Evolutionary conservation across 2,797 vertebrate species (phyloP).

Genomic region (Arremon aurantiirostris): DNA sequence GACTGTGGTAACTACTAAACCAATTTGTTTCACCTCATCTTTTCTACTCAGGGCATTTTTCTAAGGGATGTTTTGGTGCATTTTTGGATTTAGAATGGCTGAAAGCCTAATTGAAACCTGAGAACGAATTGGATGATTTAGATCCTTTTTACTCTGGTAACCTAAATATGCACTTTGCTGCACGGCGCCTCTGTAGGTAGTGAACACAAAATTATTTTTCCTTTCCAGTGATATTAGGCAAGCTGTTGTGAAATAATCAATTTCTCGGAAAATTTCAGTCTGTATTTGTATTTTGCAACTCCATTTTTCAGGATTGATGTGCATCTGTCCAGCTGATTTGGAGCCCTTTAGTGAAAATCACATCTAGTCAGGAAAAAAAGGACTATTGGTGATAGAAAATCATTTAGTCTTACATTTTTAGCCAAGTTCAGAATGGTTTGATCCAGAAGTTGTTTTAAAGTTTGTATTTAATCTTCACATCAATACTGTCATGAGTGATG

Average conservation of each 20-base stretch:
- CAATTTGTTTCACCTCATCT: conserved; percentile 2
- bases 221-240: conserved; percentile 25
- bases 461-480: conserved; percentile 6
- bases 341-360: not conserved
- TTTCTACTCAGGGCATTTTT: conserved; percentile 16
- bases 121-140: conserved; percentile 11
- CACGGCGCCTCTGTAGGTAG: not conserved
- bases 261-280: not conserved
- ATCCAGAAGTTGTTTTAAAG: conserved; percentile 27
- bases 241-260: not conserved
- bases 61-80: conserved; percentile 69
- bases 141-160: not conserved
- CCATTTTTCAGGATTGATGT: not conserved
- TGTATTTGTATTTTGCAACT: not conserved
- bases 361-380: not conserved
- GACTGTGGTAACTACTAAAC: not conserved
- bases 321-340: not conserved
- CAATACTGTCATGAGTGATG: not conserved
- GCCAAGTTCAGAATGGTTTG: not conserved
- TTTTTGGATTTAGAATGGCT: conserved; percentile 48
- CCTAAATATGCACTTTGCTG: not conserved
- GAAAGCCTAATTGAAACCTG: conserved; percentile 67
- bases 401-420: not conserved
- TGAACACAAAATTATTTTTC: not conserved
- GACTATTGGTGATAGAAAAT: not conserved